Conservation (phyloP, 1,140 invertebrate genomes). For the Zaprionus davidi region DNA sequence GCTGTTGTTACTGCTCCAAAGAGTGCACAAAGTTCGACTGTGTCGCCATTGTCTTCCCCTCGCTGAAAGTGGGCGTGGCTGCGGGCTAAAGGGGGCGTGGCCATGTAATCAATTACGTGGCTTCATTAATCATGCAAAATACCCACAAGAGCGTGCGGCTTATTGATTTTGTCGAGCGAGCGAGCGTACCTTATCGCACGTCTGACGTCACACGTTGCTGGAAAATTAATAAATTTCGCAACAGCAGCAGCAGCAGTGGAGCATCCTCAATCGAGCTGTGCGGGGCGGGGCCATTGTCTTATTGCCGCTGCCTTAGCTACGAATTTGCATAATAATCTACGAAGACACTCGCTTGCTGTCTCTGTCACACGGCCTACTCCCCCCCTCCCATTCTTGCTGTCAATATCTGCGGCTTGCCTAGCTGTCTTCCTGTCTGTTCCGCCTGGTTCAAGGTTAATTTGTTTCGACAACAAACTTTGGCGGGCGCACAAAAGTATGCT, state of each 20-base stretch:
- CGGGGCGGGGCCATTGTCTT: constrained; percentile 30
- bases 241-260: constrained; percentile 1
- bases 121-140: constrained; percentile 81
- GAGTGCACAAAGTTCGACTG: constrained; percentile 19
- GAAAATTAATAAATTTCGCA: constrained; percentile 32
- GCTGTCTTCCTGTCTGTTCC: constrained; percentile 24
- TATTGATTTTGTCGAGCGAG: constrained; percentile 71
- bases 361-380: background rate
- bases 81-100: constrained; percentile 49
- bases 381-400: background rate
- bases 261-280: constrained; percentile 15
- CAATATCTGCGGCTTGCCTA: background rate
- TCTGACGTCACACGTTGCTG: constrained; percentile 56
- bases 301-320: constrained; percentile 19
- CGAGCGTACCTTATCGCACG: constrained; percentile 38
- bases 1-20: constrained; percentile 2
- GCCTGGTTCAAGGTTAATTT: constrained; percentile 74
- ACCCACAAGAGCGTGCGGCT: constrained; percentile 46
- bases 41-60: background rate
- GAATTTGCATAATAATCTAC: constrained; percentile 50
- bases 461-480: constrained; percentile 69
- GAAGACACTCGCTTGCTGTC: background rate
- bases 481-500: constrained; percentile 67
- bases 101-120: constrained; percentile 76
- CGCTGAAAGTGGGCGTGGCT: background rate